Evolutionary conservation across 2,797 vertebrate species (phyloP).

Genomic region (Danio aesculapii): DNA sequence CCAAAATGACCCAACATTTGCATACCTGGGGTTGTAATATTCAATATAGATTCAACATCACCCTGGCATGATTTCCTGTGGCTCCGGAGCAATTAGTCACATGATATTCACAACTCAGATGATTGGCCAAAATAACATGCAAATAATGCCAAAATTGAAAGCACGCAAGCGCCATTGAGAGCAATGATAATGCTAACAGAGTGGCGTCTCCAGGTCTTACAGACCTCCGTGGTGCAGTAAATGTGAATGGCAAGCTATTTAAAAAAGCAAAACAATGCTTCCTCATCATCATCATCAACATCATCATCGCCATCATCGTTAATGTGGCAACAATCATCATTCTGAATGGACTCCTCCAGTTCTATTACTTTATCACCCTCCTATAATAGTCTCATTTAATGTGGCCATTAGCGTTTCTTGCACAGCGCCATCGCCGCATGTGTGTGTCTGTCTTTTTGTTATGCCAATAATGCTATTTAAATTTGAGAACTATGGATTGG

Average conservation of each 20-base stretch:
- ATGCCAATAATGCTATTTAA: conserved; percentile 51
- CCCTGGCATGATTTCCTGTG: not conserved
- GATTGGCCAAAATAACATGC: not conserved
- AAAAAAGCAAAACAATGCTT: conserved; percentile 42
- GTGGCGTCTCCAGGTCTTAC: conserved; percentile 4
- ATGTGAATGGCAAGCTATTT: conserved; percentile 29
- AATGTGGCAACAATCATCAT: conserved; percentile 61
- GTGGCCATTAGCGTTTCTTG: conserved; percentile 73
- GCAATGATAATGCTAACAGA: not conserved
- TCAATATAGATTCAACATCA: not conserved
- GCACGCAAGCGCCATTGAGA: not conserved
- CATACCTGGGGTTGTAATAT: not conserved
- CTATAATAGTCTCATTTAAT: conserved; percentile 72
- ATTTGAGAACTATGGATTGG: conserved; percentile 40
- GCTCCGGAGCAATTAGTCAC: not conserved
- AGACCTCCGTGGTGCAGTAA: conserved; percentile 9
- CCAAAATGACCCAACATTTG: too few relatives aligned
- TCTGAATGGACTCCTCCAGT: conserved; percentile 52
- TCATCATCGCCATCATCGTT: conserved; percentile 47
- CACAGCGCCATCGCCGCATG: conserved; percentile 38
- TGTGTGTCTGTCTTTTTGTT: conserved; percentile 48
- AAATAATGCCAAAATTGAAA: not conserved
- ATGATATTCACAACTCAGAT: not conserved
- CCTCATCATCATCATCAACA: conserved; percentile 25
- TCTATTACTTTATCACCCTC: conserved; percentile 64